Conservation (phyloP, 2,113 vertebrate genomes). For the Ameiurus melas region DNA sequence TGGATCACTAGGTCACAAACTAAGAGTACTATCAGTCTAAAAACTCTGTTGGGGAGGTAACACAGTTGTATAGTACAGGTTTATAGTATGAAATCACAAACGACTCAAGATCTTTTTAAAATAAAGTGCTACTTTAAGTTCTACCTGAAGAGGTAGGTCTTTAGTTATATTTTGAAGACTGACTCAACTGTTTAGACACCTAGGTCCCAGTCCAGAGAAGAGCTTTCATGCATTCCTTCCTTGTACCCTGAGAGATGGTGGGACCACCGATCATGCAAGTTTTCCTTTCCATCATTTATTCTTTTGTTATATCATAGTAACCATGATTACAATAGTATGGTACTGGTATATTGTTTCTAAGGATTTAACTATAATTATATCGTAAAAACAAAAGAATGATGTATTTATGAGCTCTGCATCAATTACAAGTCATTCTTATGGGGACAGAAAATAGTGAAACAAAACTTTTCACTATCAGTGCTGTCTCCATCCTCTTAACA, state of each 20-base stretch:
- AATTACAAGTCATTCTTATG: not conserved
- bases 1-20: no score
- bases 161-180: not conserved
- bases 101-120: no score
- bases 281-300: not conserved
- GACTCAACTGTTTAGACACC: not conserved
- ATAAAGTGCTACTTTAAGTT: not conserved
- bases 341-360: not conserved
- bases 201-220: not conserved
- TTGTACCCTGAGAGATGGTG: not conserved
- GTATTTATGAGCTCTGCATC: not conserved
- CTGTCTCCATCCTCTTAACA: not conserved
- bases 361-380: not conserved
- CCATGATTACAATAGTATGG: not conserved
- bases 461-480: not conserved
- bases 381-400: not conserved
- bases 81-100: no score
- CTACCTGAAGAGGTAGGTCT: not conserved
- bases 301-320: not conserved
- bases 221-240: not conserved
- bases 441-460: not conserved
- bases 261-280: not conserved
- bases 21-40: no score
- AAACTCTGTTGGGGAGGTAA: no score
- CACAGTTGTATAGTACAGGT: no score